phyloP scores from a whole-genome alignment of 2,113 vertebrate genomes.

The Phyllostomus discolor region DNA sequence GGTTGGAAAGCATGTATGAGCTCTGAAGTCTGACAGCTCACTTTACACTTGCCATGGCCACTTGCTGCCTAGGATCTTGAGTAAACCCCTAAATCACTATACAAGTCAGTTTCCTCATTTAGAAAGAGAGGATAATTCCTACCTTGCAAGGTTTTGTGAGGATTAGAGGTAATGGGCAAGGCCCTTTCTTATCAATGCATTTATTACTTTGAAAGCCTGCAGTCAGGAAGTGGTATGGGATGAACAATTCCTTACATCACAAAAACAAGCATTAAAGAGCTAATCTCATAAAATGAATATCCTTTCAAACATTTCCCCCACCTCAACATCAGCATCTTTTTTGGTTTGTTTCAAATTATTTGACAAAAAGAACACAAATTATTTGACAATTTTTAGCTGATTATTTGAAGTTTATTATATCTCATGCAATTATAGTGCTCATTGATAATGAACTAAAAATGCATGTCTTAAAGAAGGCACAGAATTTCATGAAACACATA shows the following conservation, averaged over 20 bases:
- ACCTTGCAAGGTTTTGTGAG: neutral
- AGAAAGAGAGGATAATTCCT: neutral
- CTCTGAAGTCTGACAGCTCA: neutral
- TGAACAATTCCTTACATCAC: neutral
- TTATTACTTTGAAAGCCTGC: neutral
- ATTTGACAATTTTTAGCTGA: neutral
- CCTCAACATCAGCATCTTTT: neutral
- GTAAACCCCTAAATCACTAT: neutral
- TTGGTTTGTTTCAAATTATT: neutral
- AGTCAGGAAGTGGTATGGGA: neutral
- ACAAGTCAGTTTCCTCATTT: neutral
- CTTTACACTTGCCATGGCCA: neutral
- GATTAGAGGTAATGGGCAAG: neutral
- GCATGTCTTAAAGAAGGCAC: neutral
- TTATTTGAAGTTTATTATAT: neutral
- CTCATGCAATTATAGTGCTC: neutral
- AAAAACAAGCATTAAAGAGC: neutral
- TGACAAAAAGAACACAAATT: neutral
- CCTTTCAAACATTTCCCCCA: neutral
- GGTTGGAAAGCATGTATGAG: rapidly evolving
- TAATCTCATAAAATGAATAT: neutral
- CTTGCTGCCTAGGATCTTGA: neutral
- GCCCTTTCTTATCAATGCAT: neutral
- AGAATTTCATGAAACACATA: neutral
- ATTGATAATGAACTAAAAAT: neutral